Percentiles rank a stretch among this genome's conserved stretches.
phyloP scores from a whole-genome alignment of 1,140 invertebrate genomes.

The Spodoptera frugiperda region DNA sequence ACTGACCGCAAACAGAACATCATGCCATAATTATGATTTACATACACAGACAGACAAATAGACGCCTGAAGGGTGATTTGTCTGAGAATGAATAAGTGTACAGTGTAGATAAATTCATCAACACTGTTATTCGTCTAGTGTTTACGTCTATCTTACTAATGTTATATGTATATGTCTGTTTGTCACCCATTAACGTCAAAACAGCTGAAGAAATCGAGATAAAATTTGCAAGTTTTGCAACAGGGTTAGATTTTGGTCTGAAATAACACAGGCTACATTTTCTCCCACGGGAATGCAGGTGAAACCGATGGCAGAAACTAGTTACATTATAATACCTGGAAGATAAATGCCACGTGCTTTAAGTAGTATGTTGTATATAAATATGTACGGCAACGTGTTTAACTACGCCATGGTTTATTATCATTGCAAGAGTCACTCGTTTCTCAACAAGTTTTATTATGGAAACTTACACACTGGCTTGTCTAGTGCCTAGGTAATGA shows the following conservation, averaged over 20 bases:
- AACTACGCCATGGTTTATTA: conserved; percentile 3
- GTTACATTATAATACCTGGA: not conserved
- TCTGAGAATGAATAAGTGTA: not conserved
- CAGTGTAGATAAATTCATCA: conserved; percentile 15
- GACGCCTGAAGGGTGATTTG: conserved; percentile 34
- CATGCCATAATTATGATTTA: conserved; percentile 32
- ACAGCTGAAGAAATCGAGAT: no score
- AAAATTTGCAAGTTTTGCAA: no score
- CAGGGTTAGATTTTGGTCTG: no score
- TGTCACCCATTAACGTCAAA: no score
- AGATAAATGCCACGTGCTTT: conserved; percentile 29
- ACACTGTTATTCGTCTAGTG: not conserved
- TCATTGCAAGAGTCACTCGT: not conserved
- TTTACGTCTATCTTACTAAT: not conserved
- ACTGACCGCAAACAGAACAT: not conserved
- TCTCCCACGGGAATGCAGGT: no score
- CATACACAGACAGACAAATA: conserved; percentile 24
- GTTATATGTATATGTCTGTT: no score
- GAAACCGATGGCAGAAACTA: no score
- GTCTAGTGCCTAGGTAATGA: conserved; percentile 12
- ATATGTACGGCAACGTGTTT: not conserved
- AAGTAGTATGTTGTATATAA: not conserved
- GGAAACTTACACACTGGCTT: not conserved
- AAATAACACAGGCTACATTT: no score
- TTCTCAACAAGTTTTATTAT: conserved; percentile 13